These are phyloP conservation scores for Poecilus cupreus DNA, from an alignment of 2,888 invertebrate genomes.

Conservation along the genomic window DNA sequence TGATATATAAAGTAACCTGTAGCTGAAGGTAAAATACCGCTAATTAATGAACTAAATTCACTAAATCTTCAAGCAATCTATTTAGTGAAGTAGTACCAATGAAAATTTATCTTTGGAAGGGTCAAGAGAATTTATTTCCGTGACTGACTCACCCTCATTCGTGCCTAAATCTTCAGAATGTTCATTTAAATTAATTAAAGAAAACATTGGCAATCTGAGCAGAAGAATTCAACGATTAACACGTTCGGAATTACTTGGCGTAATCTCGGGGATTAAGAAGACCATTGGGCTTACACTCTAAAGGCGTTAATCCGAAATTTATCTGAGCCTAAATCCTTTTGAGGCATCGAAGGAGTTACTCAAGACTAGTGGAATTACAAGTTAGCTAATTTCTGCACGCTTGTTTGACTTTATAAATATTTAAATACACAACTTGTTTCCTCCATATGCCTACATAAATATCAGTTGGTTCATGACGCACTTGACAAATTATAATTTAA, in stretches of 20 bases:
- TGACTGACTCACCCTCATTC: slow-evolving; percentile 7
- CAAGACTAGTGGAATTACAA: slow-evolving; percentile 19
- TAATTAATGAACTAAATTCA: slow-evolving; percentile 29
- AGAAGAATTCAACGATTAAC: slow-evolving; percentile 55
- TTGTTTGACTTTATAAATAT: slow-evolving; percentile 24
- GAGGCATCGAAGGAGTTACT: slow-evolving; percentile 9
- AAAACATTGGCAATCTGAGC: slow-evolving; percentile 51
- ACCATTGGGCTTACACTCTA: slow-evolving; percentile 39
- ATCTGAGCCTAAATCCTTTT: slow-evolving; percentile 41
- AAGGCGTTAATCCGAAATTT: slow-evolving; percentile 44
- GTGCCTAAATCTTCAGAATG: slow-evolving; percentile 13
- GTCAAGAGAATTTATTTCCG: slow-evolving; percentile 47
- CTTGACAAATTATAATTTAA: no score
- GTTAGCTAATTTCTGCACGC: slow-evolving; percentile 2
- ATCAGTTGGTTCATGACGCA: no score
- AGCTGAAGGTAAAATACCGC: neutral
- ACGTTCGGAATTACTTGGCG: slow-evolving; percentile 47
- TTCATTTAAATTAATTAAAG: slow-evolving; percentile 54
- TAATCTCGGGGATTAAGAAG: slow-evolving; percentile 40
- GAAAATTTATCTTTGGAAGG: slow-evolving; percentile 32
- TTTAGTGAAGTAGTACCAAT: slow-evolving; percentile 23
- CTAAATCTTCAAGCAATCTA: slow-evolving; percentile 41
- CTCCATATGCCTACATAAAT: no score
- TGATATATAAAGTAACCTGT: neutral
- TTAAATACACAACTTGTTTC: no score